Conservation (phyloP, 2,797 vertebrate species). For the Choloepus didactylus region DNA sequence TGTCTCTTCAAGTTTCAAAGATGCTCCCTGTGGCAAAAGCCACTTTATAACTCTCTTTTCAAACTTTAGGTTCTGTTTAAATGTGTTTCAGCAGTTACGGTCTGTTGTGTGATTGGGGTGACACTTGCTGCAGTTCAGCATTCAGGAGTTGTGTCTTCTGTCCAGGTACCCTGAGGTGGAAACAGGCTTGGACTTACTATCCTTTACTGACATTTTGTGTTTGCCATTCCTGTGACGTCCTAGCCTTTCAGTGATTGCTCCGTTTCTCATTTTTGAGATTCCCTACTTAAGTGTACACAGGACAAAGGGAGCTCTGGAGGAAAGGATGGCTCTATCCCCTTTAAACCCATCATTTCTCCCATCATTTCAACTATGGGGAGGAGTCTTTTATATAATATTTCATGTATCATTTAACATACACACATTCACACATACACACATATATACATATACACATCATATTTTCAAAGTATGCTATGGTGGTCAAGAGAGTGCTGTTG, state of each 20-base stretch:
- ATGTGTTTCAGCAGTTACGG: conserved; percentile 23
- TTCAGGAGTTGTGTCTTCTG: neutral
- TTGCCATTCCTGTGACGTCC: neutral
- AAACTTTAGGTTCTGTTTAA: conserved; percentile 68
- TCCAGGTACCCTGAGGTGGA: neutral
- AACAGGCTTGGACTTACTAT: neutral
- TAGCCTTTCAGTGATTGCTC: neutral
- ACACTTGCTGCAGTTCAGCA: neutral
- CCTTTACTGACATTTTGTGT: neutral
- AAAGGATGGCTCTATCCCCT: neutral
- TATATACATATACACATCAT: neutral
- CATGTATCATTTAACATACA: neutral
- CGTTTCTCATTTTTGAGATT: neutral
- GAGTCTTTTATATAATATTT: neutral
- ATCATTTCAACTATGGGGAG: neutral
- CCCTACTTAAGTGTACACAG: neutral
- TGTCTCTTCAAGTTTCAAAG: conserved; percentile 78
- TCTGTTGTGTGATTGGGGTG: neutral
- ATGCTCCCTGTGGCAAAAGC: conserved; percentile 78
- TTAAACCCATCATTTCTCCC: neutral
- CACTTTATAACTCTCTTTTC: conserved; percentile 75
- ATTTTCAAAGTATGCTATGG: conserved; percentile 34
- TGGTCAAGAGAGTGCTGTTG: neutral
- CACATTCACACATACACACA: neutral
- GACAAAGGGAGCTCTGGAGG: neutral